These are phyloP conservation scores for Poecilia picta DNA, from an alignment of 2,797 vertebrate species.

Conservation along the genomic window DNA sequence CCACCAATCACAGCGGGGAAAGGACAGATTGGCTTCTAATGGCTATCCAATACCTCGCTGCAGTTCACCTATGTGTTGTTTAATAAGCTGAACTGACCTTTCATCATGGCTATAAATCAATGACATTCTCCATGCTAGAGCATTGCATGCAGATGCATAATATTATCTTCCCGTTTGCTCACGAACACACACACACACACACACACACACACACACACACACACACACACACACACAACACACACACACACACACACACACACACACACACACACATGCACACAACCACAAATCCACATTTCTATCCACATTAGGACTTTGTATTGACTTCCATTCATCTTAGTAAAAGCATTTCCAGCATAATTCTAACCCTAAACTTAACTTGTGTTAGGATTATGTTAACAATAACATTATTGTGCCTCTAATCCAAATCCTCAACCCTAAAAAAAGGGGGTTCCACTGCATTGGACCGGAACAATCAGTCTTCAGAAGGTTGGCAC, in stretches of 20 bases:
- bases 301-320: background rate
- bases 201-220: constrained; percentile 2
- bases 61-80: constrained; percentile 75
- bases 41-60: constrained; percentile 75
- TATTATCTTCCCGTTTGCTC: constrained; percentile 60
- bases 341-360: background rate
- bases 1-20: constrained; percentile 64
- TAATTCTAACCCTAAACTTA: background rate
- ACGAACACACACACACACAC: constrained; percentile 6
- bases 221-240: constrained; percentile 16
- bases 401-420: too few species aligned
- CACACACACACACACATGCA: constrained; percentile 2
- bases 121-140: constrained; percentile 70
- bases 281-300: background rate
- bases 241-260: constrained; percentile 7
- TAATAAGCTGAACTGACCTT: constrained; percentile 81
- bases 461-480: background rate
- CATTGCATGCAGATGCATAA: constrained; percentile 74
- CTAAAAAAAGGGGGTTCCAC: background rate
- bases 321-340: background rate
- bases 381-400: too few species aligned
- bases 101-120: constrained; percentile 79
- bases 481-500: background rate
- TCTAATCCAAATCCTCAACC: background rate
- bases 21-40: constrained; percentile 77